Evolutionary conservation across 1,140 invertebrate species (phyloP).

Genomic region (Gryon sp.): DNA sequence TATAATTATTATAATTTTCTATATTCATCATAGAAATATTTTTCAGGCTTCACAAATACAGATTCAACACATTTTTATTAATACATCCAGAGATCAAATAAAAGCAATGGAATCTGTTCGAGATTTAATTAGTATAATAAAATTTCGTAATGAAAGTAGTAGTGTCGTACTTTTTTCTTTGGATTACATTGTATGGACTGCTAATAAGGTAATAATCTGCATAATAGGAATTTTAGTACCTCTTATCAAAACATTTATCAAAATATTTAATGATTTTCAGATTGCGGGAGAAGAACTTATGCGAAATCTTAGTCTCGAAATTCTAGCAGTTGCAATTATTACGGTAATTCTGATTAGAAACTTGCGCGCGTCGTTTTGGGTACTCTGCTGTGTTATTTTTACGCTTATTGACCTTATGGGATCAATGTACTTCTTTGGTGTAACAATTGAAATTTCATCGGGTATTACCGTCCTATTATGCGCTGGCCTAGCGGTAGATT

Average conservation of each 20-base stretch:
- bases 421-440: slow-evolving; percentile 80
- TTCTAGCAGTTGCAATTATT: slow-evolving; percentile 79
- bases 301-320: slow-evolving; percentile 80
- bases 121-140: slow-evolving; percentile 65
- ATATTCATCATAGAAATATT: neutral
- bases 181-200: slow-evolving; percentile 74
- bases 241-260: too few relatives aligned
- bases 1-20: slow-evolving; percentile 69
- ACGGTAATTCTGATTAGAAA: slow-evolving; percentile 81
- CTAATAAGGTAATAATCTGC: slow-evolving; percentile 71
- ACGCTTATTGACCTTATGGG: slow-evolving; percentile 82
- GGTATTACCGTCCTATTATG: slow-evolving; percentile 79
- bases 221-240: too few relatives aligned
- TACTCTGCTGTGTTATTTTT: slow-evolving; percentile 79
- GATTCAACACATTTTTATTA: slow-evolving; percentile 74
- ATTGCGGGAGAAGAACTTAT: slow-evolving; percentile 81
- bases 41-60: slow-evolving; percentile 73
- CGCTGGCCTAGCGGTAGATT: slow-evolving; percentile 81
- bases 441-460: slow-evolving; percentile 82
- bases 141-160: slow-evolving; percentile 68
- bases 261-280: slow-evolving; percentile 68
- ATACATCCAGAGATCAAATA: slow-evolving; percentile 70
- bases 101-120: slow-evolving; percentile 72
- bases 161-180: slow-evolving; percentile 71
- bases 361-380: slow-evolving; percentile 79